phyloP scores from a whole-genome alignment of 2,797 vertebrate genomes.

The Spea hammondii region DNA sequence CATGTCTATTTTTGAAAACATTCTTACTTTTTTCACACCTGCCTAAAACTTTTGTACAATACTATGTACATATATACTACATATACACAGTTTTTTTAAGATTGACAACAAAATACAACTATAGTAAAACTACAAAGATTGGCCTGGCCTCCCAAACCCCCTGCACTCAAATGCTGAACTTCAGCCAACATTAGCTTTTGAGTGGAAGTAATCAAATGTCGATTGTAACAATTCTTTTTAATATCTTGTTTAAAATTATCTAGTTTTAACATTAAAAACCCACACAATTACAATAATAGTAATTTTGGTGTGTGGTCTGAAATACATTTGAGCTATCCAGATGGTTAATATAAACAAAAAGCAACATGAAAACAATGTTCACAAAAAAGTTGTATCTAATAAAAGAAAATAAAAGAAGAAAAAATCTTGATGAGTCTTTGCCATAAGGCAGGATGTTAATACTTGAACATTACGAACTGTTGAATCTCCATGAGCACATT shows the following conservation, averaged over 20 bases:
- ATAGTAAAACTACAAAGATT: too few relatives aligned
- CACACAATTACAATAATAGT: neutral
- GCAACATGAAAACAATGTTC: neutral
- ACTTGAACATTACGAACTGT: constrained; percentile 59
- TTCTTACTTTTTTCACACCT: too few relatives aligned
- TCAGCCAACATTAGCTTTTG: too few relatives aligned
- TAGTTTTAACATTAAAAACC: constrained; percentile 19
- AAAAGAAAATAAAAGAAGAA: neutral
- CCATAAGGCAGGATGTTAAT: constrained; percentile 62
- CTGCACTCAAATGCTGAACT: too few relatives aligned
- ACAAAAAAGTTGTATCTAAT: constrained; percentile 52
- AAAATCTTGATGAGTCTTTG: constrained; percentile 60
- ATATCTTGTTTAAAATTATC: neutral
- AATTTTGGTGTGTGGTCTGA: neutral
- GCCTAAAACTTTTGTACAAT: too few relatives aligned
- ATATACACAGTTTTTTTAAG: too few relatives aligned
- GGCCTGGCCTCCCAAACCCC: too few relatives aligned
- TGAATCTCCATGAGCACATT: constrained; percentile 64
- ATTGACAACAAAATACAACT: too few relatives aligned
- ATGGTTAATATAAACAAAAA: constrained; percentile 3
- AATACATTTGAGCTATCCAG: neutral
- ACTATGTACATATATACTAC: too few relatives aligned
- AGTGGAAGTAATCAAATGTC: too few relatives aligned
- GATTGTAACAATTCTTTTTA: neutral
- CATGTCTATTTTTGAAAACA: too few relatives aligned